Evolutionary conservation across 92 coral and sea anemone species (phyloP).

Genomic region (Pocillopora meandrina): DNA sequence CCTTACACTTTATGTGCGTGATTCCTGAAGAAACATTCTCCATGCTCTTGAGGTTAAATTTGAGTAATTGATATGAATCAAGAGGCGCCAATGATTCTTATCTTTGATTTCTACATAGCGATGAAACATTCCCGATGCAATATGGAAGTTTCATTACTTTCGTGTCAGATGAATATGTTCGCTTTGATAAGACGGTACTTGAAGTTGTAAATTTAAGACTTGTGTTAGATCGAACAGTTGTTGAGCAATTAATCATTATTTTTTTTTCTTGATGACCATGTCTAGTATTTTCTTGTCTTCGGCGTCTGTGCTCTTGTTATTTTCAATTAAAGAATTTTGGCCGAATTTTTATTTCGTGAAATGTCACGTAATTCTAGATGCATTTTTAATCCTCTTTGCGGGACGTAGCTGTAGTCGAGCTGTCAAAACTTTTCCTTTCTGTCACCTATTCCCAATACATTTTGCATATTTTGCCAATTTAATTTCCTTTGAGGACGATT

Average conservation of each 20-base stretch:
- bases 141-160: conserved; percentile 2
- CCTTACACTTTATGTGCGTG: background rate
- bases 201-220: too few relatives aligned
- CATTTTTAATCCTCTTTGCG: conserved; percentile 21
- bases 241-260: background rate
- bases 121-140: conserved; percentile 6
- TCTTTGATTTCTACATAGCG: conserved; percentile 6
- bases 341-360: background rate
- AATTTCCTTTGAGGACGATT: background rate
- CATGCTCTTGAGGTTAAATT: conserved; percentile 3
- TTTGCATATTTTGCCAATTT: background rate
- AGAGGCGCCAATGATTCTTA: conserved; percentile 9
- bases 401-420: background rate
- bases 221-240: too few relatives aligned
- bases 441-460: background rate
- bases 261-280: background rate
- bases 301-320: background rate
- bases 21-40: conserved; percentile 3
- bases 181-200: background rate
- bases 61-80: background rate
- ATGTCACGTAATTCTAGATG: conserved; percentile 20
- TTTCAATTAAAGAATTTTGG: conserved; percentile 3
- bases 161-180: background rate
- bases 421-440: background rate
- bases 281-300: background rate